Evolutionary conservation across 2,888 invertebrate genomes (phyloP), one percentile per base, ranked within the genome.

Genomic region (Neria commutata): DNA sequence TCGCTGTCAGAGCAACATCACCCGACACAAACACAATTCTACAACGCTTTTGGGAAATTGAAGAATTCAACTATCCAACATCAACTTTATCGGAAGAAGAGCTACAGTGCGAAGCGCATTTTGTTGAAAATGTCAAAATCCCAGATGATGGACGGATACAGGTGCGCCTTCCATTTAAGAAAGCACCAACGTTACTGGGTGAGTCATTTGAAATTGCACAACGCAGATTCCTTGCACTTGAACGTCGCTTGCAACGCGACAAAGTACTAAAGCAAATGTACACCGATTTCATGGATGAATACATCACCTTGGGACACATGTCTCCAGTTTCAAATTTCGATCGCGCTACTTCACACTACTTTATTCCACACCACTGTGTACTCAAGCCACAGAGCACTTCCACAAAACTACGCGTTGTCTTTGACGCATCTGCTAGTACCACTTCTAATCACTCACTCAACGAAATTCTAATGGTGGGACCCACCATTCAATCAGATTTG

Each of bases 401-500:
- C 26, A 59, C 58, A n/a, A 61, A 60, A 21, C 17, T 62, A 2
- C 37, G 54, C 10, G 57, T 59, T 1, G 56, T 55, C 10, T 62
- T 62, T 54, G 62, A 61, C 19, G 61, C 51, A 0, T 59, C 58
- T 1, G 51, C 37, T n/a, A 29, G 42, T 4, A 63, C 59, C 0
- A 59, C 63, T 3, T 23, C 55, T 10, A 64, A 61, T 33, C 45
- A 23, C 16, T 62, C 61, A 0, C 50, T 64, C 21, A 65, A 65
- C 46, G 64, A 64, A 21, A 51, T 55, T 2, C 45, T 63, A 24
- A 60, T 62, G 56, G 53, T 60, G 17, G 61, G 63, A 4, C 62
- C 64, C 26, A 62, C 60, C 1, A 57, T 62, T 29, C 63, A 63
- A 45, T 57, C 55, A 3, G 61, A 62, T 11, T 48, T 55, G 14